phyloP scores from a whole-genome alignment of 2,113 vertebrate genomes.

The Festucalex cinctus region DNA sequence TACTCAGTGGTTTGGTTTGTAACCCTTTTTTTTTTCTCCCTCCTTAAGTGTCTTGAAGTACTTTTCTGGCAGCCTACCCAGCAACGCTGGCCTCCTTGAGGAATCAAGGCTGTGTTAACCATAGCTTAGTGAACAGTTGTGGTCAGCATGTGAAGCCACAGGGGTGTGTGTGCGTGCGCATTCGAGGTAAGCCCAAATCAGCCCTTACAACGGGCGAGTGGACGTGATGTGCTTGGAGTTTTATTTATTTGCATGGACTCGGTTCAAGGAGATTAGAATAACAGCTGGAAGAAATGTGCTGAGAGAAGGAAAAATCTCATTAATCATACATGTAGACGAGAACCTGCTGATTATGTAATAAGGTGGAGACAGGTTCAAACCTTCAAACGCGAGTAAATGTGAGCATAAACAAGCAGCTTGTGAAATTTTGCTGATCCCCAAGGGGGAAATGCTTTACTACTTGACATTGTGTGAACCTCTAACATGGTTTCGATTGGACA shows the following conservation, averaged over 20 bases:
- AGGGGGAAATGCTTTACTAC: not conserved
- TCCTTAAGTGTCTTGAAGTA: slow-evolving; percentile 18
- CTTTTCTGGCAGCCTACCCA: slow-evolving; percentile 21
- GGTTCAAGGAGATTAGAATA: slow-evolving; percentile 9
- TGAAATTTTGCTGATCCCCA: not conserved
- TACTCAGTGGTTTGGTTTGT: slow-evolving; percentile 28
- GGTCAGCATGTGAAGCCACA: slow-evolving; percentile 17
- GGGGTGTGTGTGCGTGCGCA: slow-evolving; percentile 10
- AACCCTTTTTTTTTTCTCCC: slow-evolving; percentile 13
- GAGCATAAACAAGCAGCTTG: not conserved
- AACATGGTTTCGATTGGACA: not conserved
- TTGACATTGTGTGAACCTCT: not conserved
- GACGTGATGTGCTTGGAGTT: not conserved
- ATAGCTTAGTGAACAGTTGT: slow-evolving; percentile 23
- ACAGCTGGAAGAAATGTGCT: not conserved
- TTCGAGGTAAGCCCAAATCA: slow-evolving; percentile 2
- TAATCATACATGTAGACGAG: not conserved
- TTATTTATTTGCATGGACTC: slow-evolving; percentile 7
- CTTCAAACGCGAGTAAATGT: not conserved
- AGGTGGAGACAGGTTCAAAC: slow-evolving; percentile 1
- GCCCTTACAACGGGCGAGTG: not conserved
- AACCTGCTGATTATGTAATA: not conserved
- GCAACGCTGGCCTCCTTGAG: slow-evolving; percentile 1
- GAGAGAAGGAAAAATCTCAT: not conserved
- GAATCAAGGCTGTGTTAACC: slow-evolving; percentile 23